Conservation (phyloP, 1,140 invertebrate species). For the Brachionus asplanchnoidis region DNA sequence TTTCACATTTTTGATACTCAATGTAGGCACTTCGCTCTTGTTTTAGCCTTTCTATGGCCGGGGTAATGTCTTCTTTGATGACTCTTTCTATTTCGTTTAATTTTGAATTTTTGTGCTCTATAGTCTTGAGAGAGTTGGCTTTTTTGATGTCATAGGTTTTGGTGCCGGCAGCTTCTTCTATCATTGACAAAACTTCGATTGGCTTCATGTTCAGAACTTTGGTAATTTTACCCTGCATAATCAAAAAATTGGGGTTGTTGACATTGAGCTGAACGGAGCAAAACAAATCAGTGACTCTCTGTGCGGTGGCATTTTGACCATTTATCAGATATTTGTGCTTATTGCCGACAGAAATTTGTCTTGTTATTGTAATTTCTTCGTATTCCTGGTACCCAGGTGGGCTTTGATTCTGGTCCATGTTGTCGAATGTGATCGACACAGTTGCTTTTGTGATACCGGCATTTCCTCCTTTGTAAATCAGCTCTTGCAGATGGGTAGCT, state of each 20-base stretch:
- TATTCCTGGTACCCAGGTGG: slow-evolving; percentile 87
- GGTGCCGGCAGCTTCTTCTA: slow-evolving; percentile 98
- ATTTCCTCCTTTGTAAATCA: slow-evolving; percentile 95
- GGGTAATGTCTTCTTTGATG: slow-evolving; percentile 77
- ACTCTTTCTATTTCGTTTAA: slow-evolving; percentile 79
- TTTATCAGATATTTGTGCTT: slow-evolving; percentile 90
- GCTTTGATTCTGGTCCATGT: slow-evolving; percentile 72
- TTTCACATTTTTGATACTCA: slow-evolving; percentile 76
- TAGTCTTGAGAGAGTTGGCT: slow-evolving; percentile 75
- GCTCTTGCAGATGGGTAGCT: slow-evolving; percentile 79
- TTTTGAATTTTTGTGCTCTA: slow-evolving; percentile 89
- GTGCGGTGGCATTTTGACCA: slow-evolving; percentile 81
- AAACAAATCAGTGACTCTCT: slow-evolving; percentile 85
- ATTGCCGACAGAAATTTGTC: slow-evolving; percentile 65
- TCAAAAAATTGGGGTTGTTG: slow-evolving; percentile 98
- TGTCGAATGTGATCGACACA: slow-evolving; percentile 93
- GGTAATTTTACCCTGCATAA: slow-evolving; percentile 98
- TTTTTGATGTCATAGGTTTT: slow-evolving; percentile 93
- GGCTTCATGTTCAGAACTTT: slow-evolving; percentile 99
- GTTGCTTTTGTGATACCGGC: slow-evolving; percentile 90
- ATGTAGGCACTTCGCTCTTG: slow-evolving; percentile 77
- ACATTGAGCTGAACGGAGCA: slow-evolving; percentile 94
- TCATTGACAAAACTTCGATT: slow-evolving; percentile 92
- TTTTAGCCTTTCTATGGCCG: slow-evolving; percentile 77
- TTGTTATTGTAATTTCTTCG: slow-evolving; percentile 84